Base-by-base conservation (phyloP, 2,797 vertebrate species). In the Crenuchus spilurus region DNA sequence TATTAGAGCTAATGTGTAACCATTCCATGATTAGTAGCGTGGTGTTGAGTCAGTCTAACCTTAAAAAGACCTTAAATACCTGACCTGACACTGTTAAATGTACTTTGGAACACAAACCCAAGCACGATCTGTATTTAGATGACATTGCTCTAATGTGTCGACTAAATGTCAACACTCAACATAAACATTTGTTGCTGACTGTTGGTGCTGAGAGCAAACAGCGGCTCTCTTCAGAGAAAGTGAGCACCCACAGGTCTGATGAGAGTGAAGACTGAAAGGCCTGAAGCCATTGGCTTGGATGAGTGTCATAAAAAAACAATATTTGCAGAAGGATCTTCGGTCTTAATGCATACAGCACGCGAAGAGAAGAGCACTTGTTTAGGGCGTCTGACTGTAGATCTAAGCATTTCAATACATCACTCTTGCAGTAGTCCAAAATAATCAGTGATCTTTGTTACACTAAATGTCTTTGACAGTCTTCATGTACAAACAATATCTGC, bases 271-370 rank as follows among this genome's bases (percentile, higher is more conserved):
- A 85, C 88, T 89, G 87, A 87, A 90, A 87, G 83, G 87, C 88
- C 84, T 89, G 84, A 90, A 91, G 87, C 88, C 86, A 86, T 24
- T 70, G 44, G 63, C 87, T 88, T 85, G 87, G 88, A 86, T 89
- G 79, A 52, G 82, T 85, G 86, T 91, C 88, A 93, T 91, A 90
- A 91, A 90, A 91, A 92, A 88, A 89, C 83, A 72, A 84, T 93
- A 89, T 93, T 93, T 92, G 86, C 88, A 87, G 86, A 92, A 84
- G 86, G 90, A 92, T 92, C 88, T 89, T 88, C 83, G 72, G 88
- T 88, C 84, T 90, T 88, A 90, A 87, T 78, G 82, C 86, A 84
- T 80, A 87, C 80, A 83, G 51, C 70, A 75, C 46, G 65, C 84
- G 74, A 80, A 84, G 87, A 87, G 85, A 78, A 85, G 70, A 84